phyloP scores from a whole-genome alignment of 2,113 vertebrate species.

The Pleuronectes platessa region DNA sequence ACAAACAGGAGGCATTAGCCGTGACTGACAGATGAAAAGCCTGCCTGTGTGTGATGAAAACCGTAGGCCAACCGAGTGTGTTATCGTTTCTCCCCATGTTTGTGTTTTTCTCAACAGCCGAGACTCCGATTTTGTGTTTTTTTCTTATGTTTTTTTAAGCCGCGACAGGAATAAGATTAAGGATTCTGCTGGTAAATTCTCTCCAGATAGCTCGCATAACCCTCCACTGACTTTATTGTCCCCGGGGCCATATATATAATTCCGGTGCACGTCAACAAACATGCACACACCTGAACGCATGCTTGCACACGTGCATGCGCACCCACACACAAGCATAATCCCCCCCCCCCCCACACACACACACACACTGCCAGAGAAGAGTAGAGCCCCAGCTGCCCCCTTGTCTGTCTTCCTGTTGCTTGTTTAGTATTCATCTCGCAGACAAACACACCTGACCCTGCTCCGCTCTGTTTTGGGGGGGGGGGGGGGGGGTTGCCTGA shows the following conservation, averaged over 20 bases:
- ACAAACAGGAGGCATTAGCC: conserved; percentile 58
- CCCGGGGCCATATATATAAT: conserved; percentile 62
- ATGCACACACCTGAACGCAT: conserved; percentile 36
- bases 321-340: conserved; percentile 57
- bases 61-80: conserved; percentile 37
- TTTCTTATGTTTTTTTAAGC: conserved; percentile 25
- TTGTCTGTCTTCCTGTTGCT: conserved; percentile 60
- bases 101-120: conserved; percentile 51
- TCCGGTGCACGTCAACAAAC: conserved; percentile 50
- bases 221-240: conserved; percentile 69
- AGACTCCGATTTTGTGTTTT: conserved; percentile 54
- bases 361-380: conserved; percentile 22
- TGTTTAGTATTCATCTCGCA: conserved; percentile 67
- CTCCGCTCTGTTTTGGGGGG: conserved; percentile 27
- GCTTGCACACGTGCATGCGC: conserved; percentile 26
- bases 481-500: conserved; percentile 50
- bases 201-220: conserved; percentile 67
- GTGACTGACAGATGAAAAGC: conserved; percentile 70
- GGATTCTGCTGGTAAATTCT: conserved; percentile 59
- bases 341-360: conserved; percentile 7
- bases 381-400: conserved; percentile 46
- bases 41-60: conserved; percentile 36
- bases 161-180: conserved; percentile 63
- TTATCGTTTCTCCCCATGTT: conserved; percentile 61
- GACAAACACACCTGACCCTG: conserved; percentile 49